phyloP scores from a whole-genome alignment of 1,140 invertebrate genomes.

The Zaprionus taronus region DNA sequence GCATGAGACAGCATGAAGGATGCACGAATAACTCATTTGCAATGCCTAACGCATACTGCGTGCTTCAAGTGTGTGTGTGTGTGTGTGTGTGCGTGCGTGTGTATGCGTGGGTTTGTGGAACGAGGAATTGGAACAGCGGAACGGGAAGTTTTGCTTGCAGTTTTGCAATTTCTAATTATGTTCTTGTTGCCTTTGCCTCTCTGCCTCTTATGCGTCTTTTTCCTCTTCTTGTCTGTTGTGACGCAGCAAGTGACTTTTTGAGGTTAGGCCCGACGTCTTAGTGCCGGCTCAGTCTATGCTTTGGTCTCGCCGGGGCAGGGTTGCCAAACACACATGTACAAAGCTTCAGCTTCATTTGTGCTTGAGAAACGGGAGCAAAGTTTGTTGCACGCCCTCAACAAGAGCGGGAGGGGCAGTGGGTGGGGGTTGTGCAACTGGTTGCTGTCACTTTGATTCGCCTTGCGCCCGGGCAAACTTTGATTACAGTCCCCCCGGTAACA shows the following conservation, averaged over 20 bases:
- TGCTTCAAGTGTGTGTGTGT: not conserved
- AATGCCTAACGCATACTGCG: constrained; percentile 51
- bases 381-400: constrained; percentile 4
- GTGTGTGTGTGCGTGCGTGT: constrained; percentile 1
- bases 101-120: not conserved
- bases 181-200: not conserved
- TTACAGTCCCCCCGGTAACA: constrained; percentile 31
- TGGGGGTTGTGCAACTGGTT: constrained; percentile 48
- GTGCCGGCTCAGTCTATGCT: not conserved
- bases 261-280: constrained; percentile 34
- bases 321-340: constrained; percentile 9
- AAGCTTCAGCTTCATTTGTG: constrained; percentile 47
- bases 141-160: constrained; percentile 46
- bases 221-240: constrained; percentile 16
- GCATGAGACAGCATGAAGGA: constrained; percentile 20
- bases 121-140: not conserved
- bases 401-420: not conserved
- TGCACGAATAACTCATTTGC: constrained; percentile 57
- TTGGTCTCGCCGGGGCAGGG: not conserved
- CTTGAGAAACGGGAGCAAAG: constrained; percentile 9
- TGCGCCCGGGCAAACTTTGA: constrained; percentile 42
- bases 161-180: constrained; percentile 71
- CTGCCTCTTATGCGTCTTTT: not conserved
- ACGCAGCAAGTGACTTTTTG: constrained; percentile 53
- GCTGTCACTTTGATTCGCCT: constrained; percentile 41